Conservation (phyloP, 2,797 vertebrate genomes). For the Anableps anableps region DNA sequence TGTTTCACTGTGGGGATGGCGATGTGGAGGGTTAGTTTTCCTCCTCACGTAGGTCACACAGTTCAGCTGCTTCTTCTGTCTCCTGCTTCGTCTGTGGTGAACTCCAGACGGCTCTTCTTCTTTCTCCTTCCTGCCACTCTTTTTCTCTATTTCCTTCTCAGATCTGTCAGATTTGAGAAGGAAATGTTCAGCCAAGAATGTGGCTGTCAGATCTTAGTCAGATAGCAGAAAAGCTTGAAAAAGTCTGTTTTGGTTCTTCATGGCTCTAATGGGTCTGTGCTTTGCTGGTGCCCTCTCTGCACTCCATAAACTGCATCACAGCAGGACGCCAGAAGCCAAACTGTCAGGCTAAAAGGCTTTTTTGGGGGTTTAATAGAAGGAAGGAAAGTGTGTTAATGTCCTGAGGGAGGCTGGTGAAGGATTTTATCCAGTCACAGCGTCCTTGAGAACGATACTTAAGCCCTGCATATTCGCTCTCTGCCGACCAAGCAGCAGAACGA, state of each 20-base stretch:
- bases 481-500: conserved; percentile 16
- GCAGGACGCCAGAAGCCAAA: conserved; percentile 47
- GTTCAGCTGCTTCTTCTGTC: background rate
- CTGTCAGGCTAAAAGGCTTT: conserved; percentile 34
- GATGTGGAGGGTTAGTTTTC: background rate
- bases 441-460: conserved; percentile 35
- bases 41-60: background rate
- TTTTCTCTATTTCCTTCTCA: too few relatives aligned
- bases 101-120: too few relatives aligned
- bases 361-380: conserved; percentile 45
- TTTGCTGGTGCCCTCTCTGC: conserved; percentile 26
- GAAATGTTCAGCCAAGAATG: background rate
- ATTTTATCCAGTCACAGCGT: conserved; percentile 39
- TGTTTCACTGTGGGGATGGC: background rate
- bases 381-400: conserved; percentile 42
- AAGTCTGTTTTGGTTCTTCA: conserved; percentile 5
- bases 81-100: too few relatives aligned
- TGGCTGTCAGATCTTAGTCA: background rate
- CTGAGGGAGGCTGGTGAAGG: conserved; percentile 35
- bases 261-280: conserved; percentile 15
- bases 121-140: background rate
- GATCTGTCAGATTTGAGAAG: background rate
- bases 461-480: conserved; percentile 14
- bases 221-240: conserved; percentile 6
- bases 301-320: conserved; percentile 50